Conservation (phyloP, 2,888 invertebrate genomes). For the Scaptomyza flava region DNA sequence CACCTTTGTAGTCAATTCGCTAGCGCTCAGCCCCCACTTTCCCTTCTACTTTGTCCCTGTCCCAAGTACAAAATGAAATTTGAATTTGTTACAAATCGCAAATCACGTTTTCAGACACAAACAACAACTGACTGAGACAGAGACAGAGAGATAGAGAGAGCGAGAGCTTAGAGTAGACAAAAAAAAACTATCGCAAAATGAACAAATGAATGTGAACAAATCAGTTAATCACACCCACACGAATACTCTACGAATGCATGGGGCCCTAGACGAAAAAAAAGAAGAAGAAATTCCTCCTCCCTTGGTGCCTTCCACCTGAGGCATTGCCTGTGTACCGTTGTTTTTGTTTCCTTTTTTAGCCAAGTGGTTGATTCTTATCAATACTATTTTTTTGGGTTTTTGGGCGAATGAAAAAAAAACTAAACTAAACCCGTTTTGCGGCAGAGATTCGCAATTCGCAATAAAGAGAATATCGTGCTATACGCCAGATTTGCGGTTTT, state of each 20-base stretch:
- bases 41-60: neutral
- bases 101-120: conserved; percentile 79
- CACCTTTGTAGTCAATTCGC: conserved; percentile 24
- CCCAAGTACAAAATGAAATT: conserved; percentile 57
- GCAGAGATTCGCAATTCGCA: conserved; percentile 54
- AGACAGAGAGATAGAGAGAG: neutral
- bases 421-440: conserved; percentile 62
- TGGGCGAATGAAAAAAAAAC: conserved; percentile 9
- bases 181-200: conserved; percentile 67
- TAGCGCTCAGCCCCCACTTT: neutral
- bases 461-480: conserved; percentile 81
- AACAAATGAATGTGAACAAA: conserved; percentile 83
- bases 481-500: conserved; percentile 72
- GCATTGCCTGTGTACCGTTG: conserved; percentile 30
- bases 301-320: conserved; percentile 14
- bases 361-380: conserved; percentile 78
- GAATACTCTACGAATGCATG: conserved; percentile 43
- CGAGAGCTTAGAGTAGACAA: conserved; percentile 5
- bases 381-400: conserved; percentile 21
- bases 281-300: conserved; percentile 1
- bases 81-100: conserved; percentile 83
- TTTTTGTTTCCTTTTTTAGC: conserved; percentile 23
- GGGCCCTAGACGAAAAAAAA: conserved; percentile 20
- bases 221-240: conserved; percentile 84
- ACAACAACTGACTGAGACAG: conserved; percentile 21